phyloP scores from a whole-genome alignment of 2,797 vertebrate species.

The Sebastes trivittatus region DNA sequence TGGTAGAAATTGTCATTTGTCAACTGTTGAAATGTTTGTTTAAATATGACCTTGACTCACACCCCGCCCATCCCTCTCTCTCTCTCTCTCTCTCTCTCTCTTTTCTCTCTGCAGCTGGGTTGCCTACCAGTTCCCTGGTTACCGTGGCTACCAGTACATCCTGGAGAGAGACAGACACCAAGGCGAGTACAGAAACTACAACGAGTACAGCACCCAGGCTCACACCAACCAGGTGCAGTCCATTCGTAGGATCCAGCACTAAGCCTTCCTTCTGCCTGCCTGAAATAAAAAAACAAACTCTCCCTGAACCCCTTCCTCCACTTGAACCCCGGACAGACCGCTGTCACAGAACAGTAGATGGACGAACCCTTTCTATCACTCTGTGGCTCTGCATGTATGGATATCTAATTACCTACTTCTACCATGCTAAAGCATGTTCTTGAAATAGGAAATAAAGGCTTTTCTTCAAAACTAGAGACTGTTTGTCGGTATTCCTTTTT shows the following conservation, averaged over 20 bases:
- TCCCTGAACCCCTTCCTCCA: constrained; percentile 31
- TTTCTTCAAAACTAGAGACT: constrained; percentile 79
- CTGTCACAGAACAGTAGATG: constrained; percentile 68
- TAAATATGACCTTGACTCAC: neutral
- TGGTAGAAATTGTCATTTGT: too few relatives aligned
- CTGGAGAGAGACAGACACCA: constrained; percentile 94
- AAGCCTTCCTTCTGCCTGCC: constrained; percentile 63
- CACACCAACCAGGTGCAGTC: constrained; percentile 98
- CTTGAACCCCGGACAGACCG: constrained; percentile 50
- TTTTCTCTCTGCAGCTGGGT: constrained; percentile 87
- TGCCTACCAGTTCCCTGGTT: constrained; percentile 97
- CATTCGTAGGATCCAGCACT: constrained; percentile 96
- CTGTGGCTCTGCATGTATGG: constrained; percentile 75
- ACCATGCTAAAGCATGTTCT: constrained; percentile 72
- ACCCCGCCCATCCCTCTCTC: neutral
- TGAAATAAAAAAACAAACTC: constrained; percentile 34
- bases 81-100: neutral
- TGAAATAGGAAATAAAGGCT: constrained; percentile 85
- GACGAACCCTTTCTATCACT: constrained; percentile 66
- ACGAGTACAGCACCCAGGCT: constrained; percentile 93
- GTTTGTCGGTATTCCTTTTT: constrained; percentile 68
- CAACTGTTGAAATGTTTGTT: neutral
- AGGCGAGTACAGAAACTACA: constrained; percentile 95
- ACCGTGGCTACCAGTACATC: constrained; percentile 97
- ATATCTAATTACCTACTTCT: constrained; percentile 67